Percentiles rank a stretch among this genome's conserved stretches.
Evolutionary conservation across 2,888 invertebrate genomes (phyloP).

Genomic region (Aelia acuminata): DNA sequence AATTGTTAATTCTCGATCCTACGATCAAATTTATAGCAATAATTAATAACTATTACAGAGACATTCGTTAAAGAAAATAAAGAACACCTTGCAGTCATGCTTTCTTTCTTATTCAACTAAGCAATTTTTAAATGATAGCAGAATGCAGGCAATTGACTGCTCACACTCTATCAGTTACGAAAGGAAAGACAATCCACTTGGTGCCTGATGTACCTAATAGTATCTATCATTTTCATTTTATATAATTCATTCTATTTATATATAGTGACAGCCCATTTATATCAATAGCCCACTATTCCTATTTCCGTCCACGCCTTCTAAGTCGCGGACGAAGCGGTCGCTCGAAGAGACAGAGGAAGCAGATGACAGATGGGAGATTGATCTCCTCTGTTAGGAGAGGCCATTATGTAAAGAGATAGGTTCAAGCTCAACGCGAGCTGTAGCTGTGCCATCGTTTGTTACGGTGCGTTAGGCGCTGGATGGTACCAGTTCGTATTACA

Average conservation of each 20-base stretch:
- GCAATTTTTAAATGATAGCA: too few relatives aligned
- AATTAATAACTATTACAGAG: too few relatives aligned
- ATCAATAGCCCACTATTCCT: not conserved
- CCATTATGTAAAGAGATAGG: conserved; percentile 1
- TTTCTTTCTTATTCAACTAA: too few relatives aligned
- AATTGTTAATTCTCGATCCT: too few relatives aligned
- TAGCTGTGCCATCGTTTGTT: not conserved
- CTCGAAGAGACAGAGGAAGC: not conserved
- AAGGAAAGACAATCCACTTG: not conserved
- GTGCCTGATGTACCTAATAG: not conserved
- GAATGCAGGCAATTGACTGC: not conserved
- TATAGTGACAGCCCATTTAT: not conserved
- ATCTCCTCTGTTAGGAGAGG: not conserved
- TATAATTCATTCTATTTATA: conserved; percentile 14
- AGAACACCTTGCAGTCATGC: too few relatives aligned
- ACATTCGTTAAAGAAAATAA: too few relatives aligned
- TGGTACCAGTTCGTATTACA: not conserved
- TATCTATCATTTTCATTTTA: not conserved
- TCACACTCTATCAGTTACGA: not conserved
- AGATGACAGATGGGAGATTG: not conserved
- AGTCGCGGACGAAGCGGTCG: not conserved
- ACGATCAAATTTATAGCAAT: too few relatives aligned
- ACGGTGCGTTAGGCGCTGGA: not conserved
- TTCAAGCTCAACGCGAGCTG: not conserved
- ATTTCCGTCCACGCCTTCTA: not conserved